These are phyloP conservation scores for Petrocephalus microphthalmus DNA, from an alignment of 2,113 vertebrate species.

Conservation along the genomic window DNA sequence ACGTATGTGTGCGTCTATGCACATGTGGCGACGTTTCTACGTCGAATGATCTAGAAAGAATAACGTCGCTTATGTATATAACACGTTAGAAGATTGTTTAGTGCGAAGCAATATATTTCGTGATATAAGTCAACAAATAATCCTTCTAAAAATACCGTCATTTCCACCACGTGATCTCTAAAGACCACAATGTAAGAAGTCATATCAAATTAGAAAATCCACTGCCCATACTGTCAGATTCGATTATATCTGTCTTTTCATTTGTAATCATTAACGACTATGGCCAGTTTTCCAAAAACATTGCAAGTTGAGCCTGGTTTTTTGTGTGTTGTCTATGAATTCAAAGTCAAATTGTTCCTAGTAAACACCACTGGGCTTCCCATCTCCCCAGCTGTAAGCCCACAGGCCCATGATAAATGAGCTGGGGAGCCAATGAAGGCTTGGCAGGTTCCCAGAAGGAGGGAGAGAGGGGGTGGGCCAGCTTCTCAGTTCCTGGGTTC, in stretches of 20 bases:
- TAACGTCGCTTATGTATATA: not conserved
- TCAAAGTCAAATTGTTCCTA: conserved; percentile 9
- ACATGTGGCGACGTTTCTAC: not conserved
- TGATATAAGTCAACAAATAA: not conserved
- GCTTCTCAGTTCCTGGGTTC: conserved; percentile 53
- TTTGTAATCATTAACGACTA: not conserved
- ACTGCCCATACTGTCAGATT: not conserved
- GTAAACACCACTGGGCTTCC: conserved; percentile 41
- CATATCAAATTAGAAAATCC: not conserved
- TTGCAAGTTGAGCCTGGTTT: not conserved
- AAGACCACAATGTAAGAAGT: not conserved
- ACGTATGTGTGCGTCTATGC: not conserved
- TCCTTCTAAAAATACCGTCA: not conserved
- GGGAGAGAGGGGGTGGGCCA: conserved; percentile 43
- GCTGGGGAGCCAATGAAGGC: conserved; percentile 35
- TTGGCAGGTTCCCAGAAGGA: conserved; percentile 45
- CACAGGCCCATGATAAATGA: conserved; percentile 14
- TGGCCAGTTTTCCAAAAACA: not conserved
- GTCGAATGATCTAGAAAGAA: not conserved
- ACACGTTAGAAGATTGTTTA: not conserved
- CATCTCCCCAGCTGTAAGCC: conserved; percentile 29
- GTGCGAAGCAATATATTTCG: not conserved
- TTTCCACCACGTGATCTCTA: not conserved
- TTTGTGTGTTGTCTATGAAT: not conserved
- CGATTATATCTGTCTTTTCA: not conserved